Conservation (phyloP, 2,113 vertebrate species). For the Istiophorus platypterus region DNA sequence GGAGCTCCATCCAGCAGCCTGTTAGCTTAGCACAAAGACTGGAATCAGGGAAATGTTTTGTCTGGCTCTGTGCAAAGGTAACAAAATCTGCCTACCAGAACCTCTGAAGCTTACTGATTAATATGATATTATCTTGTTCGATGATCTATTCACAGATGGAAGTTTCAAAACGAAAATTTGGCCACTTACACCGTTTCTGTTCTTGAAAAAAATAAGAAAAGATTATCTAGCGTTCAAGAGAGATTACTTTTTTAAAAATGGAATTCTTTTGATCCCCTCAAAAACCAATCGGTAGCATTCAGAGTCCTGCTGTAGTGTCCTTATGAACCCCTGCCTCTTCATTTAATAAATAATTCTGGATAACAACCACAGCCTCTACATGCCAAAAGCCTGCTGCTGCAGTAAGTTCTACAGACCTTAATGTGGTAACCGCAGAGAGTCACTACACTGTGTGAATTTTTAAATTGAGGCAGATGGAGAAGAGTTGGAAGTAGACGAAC, state of each 20-base stretch:
- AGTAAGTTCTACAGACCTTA: neutral
- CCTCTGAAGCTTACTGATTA: no score
- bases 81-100: no score
- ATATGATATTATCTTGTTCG: no score
- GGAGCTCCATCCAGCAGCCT: no score
- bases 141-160: no score
- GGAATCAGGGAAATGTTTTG: no score
- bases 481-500: neutral
- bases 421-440: no score
- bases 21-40: no score
- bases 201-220: no score
- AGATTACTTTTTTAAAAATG: neutral
- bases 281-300: neutral
- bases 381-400: neutral
- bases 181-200: no score
- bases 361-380: neutral
- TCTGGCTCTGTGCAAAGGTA: no score
- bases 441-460: no score
- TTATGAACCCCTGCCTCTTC: neutral
- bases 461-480: neutral
- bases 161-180: neutral
- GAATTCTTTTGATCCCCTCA: neutral
- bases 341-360: neutral
- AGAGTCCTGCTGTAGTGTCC: neutral
- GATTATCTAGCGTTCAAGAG: neutral